These are phyloP conservation scores for Cyclargus thomasi DNA, from an alignment of 1,140 invertebrate species.

Conservation along the genomic window DNA sequence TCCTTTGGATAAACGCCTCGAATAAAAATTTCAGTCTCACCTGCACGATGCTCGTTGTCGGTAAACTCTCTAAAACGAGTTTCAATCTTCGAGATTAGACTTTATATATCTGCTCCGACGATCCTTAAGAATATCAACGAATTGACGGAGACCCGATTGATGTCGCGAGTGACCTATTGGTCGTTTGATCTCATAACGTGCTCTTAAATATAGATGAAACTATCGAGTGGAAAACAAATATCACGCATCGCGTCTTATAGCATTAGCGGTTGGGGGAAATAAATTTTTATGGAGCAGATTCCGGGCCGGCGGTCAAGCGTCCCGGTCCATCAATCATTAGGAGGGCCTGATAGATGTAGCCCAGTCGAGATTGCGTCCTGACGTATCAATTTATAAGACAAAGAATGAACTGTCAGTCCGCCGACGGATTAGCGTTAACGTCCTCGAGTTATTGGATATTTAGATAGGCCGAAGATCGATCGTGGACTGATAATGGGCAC, in stretches of 20 bases:
- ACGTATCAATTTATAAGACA: conserved; percentile 71
- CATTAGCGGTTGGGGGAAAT: conserved; percentile 21
- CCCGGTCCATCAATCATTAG: conserved; percentile 64
- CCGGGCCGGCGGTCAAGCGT: conserved; percentile 39
- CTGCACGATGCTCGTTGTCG: no score
- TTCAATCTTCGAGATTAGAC: not conserved
- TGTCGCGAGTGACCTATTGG: not conserved
- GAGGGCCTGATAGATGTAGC: conserved; percentile 52
- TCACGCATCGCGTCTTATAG: not conserved
- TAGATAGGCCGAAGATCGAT: conserved; percentile 13
- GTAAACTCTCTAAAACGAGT: no score
- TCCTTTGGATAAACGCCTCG: no score
- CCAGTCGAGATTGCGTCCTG: conserved; percentile 53
- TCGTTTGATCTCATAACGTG: not conserved
- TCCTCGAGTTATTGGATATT: conserved; percentile 27
- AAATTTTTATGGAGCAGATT: conserved; percentile 29
- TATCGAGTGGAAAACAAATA: conserved; percentile 7
- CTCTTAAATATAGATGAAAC: conserved; percentile 11
- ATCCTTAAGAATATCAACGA: not conserved
- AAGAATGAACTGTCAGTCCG: conserved; percentile 62
- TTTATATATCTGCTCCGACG: not conserved
- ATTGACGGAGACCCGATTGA: not conserved
- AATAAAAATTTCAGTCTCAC: no score
- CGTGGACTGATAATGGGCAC: not conserved
- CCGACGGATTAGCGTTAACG: conserved; percentile 47